phyloP scores from a whole-genome alignment of 2,113 vertebrate species.

The Carlito syrichta region DNA sequence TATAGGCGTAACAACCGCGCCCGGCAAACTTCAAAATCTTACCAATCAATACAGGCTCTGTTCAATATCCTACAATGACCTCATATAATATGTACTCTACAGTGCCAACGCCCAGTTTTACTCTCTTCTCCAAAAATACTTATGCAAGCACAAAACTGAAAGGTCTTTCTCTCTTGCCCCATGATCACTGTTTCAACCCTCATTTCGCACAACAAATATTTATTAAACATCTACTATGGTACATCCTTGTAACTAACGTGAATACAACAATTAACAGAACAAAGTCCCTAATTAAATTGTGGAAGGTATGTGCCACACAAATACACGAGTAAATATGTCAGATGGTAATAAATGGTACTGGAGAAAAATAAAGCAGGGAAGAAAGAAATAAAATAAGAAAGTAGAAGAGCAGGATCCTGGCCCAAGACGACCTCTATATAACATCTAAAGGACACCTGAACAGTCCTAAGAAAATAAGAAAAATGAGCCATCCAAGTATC shows the following conservation, averaged over 20 bases:
- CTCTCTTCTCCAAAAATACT: conserved; percentile 9
- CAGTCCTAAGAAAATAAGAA: neutral
- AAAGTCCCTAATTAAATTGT: conserved; percentile 39
- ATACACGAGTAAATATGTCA: neutral
- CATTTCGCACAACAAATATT: conserved; percentile 33
- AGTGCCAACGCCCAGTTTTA: neutral
- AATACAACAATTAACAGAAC: neutral
- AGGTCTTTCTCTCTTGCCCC: neutral
- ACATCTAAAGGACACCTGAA: neutral
- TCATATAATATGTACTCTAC: neutral
- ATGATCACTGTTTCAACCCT: neutral
- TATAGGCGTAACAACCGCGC: too few species aligned
- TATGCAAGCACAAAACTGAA: conserved; percentile 13
- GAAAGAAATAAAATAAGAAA: neutral
- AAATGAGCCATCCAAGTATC: neutral
- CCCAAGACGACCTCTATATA: neutral
- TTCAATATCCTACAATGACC: conserved; percentile 38
- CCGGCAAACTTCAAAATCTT: too few species aligned
- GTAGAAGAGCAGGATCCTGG: neutral
- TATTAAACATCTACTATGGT: neutral
- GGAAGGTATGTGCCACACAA: neutral
- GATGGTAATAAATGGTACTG: neutral
- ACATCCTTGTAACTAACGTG: neutral
- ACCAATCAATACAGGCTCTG: conserved; percentile 26
- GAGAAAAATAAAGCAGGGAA: conserved; percentile 12